phyloP scores from a whole-genome alignment of 2,797 vertebrate genomes.

The Brachyalestes nurse region DNA sequence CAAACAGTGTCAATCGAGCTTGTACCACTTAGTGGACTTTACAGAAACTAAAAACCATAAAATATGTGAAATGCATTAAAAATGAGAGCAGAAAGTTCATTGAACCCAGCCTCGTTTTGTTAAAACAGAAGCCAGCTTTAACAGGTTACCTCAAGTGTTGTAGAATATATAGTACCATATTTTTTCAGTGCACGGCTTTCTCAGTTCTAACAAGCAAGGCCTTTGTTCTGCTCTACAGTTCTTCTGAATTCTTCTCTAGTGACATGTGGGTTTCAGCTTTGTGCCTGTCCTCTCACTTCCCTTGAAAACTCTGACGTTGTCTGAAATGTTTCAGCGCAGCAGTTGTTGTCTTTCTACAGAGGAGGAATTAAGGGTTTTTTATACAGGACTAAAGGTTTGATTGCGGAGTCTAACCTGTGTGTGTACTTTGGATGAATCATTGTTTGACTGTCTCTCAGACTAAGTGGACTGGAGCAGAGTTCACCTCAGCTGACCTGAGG shows the following conservation, averaged over 20 bases:
- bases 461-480: slow-evolving; percentile 39
- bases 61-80: too few species aligned
- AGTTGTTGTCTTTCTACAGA: neutral
- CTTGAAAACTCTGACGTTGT: neutral
- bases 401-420: slow-evolving; percentile 26
- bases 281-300: neutral
- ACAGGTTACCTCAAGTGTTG: too few species aligned
- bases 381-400: slow-evolving; percentile 15
- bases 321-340: neutral
- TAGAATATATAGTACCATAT: too few species aligned
- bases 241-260: neutral
- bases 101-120: too few species aligned
- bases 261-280: neutral
- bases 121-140: too few species aligned
- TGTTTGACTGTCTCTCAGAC: slow-evolving; percentile 30
- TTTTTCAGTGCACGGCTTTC: neutral
- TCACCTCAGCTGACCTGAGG: slow-evolving; percentile 31
- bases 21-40: too few species aligned
- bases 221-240: neutral
- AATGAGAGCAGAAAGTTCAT: too few species aligned
- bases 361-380: slow-evolving; percentile 31
- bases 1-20: too few species aligned
- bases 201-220: neutral
- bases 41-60: too few species aligned
- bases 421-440: slow-evolving; percentile 22